phyloP scores from a whole-genome alignment of 2,888 invertebrate species.

The Orgyia antiqua region DNA sequence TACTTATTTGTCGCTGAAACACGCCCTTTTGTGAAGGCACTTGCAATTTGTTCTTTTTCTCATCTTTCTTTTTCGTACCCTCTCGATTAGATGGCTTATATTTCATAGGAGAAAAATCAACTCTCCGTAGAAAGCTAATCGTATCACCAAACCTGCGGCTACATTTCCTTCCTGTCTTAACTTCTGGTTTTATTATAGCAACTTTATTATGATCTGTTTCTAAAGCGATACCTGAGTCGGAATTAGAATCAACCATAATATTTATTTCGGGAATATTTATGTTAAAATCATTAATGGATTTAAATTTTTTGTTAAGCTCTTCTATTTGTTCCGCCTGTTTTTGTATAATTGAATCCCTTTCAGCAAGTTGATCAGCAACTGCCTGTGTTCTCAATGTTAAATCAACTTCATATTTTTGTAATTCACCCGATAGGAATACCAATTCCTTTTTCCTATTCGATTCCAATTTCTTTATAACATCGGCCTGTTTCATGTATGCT shows the following conservation, averaged over 20 bases:
- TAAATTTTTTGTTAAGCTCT: constrained; percentile 52
- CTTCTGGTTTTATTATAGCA: constrained; percentile 46
- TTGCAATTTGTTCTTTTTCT: constrained; percentile 56
- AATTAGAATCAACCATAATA: constrained; percentile 61
- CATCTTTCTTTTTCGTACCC: constrained; percentile 55
- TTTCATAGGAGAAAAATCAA: constrained; percentile 71
- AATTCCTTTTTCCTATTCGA: constrained; percentile 63
- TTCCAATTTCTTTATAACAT: constrained; percentile 64
- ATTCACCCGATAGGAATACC: constrained; percentile 63
- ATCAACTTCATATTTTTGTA: constrained; percentile 67
- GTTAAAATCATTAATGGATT: constrained; percentile 30
- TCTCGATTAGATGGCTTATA: constrained; percentile 59
- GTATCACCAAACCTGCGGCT: constrained; percentile 67
- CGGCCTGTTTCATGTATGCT: constrained; percentile 53
- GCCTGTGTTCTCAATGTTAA: constrained; percentile 58
- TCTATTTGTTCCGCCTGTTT: constrained; percentile 56
- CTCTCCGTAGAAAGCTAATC: constrained; percentile 64
- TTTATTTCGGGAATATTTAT: constrained; percentile 51
- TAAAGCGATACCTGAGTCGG: constrained; percentile 67
- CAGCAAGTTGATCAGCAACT: constrained; percentile 57
- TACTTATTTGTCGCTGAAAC: constrained; percentile 46
- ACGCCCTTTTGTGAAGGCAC: constrained; percentile 43
- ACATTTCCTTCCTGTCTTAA: constrained; percentile 57
- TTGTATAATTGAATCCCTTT: constrained; percentile 62
- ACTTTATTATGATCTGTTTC: constrained; percentile 59